phyloP scores from a whole-genome alignment of 35 echinoderm and acorn worm genomes.

The Amphiura filiformis region DNA sequence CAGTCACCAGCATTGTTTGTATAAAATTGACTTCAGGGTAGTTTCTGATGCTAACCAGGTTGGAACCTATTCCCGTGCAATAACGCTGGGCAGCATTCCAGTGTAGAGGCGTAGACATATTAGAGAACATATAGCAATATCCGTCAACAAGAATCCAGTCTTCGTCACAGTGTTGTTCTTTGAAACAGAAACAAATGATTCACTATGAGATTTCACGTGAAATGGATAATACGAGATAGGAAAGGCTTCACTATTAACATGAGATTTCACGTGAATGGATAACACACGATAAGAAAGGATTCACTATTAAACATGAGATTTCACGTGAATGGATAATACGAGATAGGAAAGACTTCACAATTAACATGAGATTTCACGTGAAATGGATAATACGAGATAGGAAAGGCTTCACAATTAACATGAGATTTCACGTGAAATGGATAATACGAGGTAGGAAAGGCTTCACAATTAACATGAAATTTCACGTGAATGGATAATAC shows the following conservation, averaged over 20 bases:
- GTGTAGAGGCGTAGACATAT: background rate
- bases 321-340: no score
- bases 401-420: no score
- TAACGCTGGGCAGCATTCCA: constrained; percentile 62
- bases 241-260: background rate
- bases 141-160: constrained; percentile 22
- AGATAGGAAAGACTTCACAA: no score
- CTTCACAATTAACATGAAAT: no score
- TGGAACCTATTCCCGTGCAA: constrained; percentile 20
- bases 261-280: background rate
- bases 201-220: background rate
- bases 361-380: no score
- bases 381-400: no score
- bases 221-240: background rate
- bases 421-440: no score
- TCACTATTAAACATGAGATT: background rate
- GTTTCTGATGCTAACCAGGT: constrained; percentile 65
- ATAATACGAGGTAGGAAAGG: no score
- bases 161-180: constrained; percentile 22
- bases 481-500: no score
- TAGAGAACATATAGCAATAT: constrained; percentile 49
- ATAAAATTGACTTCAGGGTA: constrained; percentile 55
- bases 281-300: background rate
- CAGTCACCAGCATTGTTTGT: constrained; percentile 69
- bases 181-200: background rate